These are phyloP conservation scores for Pogonomyrmex californicus DNA, from an alignment of 1,140 invertebrate species.

Conservation along the genomic window DNA sequence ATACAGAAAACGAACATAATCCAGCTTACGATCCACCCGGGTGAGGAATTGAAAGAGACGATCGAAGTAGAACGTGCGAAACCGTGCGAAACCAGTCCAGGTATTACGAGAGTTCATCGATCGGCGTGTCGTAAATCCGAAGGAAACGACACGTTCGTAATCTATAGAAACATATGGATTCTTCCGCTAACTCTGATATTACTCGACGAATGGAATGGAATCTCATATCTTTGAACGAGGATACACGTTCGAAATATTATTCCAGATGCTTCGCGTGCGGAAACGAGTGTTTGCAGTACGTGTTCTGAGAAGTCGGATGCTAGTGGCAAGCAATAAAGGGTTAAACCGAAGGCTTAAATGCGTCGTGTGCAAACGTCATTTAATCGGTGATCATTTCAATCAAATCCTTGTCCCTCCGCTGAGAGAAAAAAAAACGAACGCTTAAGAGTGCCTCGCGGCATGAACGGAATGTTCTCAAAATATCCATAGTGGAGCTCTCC, in stretches of 20 bases:
- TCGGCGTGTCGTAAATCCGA: conserved; percentile 1
- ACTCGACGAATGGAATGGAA: neutral
- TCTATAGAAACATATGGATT: neutral
- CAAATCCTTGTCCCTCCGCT: neutral
- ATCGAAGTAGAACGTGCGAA: conserved; percentile 4
- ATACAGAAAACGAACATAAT: neutral
- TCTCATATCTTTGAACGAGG: neutral
- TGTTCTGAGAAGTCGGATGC: neutral
- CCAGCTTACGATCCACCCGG: neutral
- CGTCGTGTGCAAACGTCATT: neutral
- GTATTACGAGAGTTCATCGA: conserved; percentile 16
- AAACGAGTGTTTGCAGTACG: neutral
- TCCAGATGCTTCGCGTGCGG: conserved; percentile 18
- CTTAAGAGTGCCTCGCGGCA: conserved; percentile 10
- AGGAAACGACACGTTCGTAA: conserved; percentile 12
- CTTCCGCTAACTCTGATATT: neutral
- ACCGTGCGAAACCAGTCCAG: neutral
- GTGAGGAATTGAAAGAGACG: neutral
- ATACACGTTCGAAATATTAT: conserved; percentile 31
- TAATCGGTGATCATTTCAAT: neutral
- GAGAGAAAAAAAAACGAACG: neutral
- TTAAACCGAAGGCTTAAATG: conserved; percentile 5
- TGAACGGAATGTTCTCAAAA: neutral
- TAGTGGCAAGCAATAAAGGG: neutral
- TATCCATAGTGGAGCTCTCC: neutral